A percentile compares a stretch with the other conserved stretches of the same genome.
phyloP scores from a whole-genome alignment of 2,888 invertebrate species.

The Tethea ocularis region DNA sequence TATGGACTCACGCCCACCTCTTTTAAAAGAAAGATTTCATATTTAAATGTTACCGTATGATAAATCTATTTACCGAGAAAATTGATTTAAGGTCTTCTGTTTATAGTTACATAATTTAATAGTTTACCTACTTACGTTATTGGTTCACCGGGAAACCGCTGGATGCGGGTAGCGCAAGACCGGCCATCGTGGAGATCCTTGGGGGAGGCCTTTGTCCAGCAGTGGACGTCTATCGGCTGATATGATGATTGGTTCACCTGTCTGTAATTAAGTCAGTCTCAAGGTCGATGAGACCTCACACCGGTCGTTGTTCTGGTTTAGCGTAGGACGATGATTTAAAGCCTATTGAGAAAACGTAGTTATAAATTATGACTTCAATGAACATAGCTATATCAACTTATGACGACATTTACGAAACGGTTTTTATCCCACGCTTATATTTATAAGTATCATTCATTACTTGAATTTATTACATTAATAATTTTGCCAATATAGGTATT shows the following conservation, averaged over 20 bases:
- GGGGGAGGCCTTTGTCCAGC: no score
- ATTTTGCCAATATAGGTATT: background rate
- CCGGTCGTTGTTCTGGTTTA: slow-evolving; percentile 47
- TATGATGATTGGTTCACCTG: slow-evolving; percentile 37
- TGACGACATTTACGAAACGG: slow-evolving; percentile 38
- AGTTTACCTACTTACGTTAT: slow-evolving; percentile 21
- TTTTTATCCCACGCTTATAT: slow-evolving; percentile 33
- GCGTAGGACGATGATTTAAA: slow-evolving; percentile 48
- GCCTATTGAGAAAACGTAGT: slow-evolving; percentile 25
- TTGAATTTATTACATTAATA: slow-evolving; percentile 21
- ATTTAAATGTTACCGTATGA: no score
- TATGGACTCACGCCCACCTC: background rate
- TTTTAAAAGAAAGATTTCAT: background rate
- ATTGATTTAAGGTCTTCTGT: background rate
- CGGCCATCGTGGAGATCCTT: no score
- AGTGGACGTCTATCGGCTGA: no score
- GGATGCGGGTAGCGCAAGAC: no score
- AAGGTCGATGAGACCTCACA: slow-evolving; percentile 45
- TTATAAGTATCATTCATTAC: slow-evolving; percentile 19
- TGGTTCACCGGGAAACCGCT: no score
- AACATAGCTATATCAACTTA: slow-evolving; percentile 15
- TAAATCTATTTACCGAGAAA: no score
- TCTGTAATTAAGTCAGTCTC: slow-evolving; percentile 34
- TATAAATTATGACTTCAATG: slow-evolving; percentile 21
- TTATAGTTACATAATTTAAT: background rate